phyloP scores from a whole-genome alignment of 53 echinoderm and acorn worm species.

The Temnopleurus reevesii region DNA sequence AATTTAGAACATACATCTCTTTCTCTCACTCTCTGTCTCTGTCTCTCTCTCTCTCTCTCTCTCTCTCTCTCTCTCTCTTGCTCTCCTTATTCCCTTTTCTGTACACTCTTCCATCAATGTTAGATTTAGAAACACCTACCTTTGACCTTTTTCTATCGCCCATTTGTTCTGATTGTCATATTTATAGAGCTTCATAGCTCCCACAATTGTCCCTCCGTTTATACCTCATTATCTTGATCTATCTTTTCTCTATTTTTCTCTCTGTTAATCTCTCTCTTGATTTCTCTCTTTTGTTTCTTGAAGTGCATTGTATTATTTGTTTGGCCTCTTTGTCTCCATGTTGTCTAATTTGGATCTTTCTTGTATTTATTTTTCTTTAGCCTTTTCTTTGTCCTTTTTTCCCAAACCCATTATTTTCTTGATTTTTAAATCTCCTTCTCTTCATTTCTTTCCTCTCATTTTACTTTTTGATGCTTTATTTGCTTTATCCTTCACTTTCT shows the following conservation, averaged over 20 bases:
- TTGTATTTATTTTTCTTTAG: neutral
- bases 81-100: neutral
- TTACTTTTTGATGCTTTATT: neutral
- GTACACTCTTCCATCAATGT: neutral
- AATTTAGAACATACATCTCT: no score
- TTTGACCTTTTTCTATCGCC: neutral
- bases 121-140: neutral
- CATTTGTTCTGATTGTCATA: neutral
- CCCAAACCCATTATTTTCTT: neutral
- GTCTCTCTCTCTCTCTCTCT: neutral
- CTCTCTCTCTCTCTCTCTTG: no score
- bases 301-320: no score
- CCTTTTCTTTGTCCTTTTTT: neutral
- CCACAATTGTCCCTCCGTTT: no score
- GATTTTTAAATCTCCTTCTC: neutral
- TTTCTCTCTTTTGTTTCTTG: no score
- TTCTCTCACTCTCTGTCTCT: conserved; percentile 14
- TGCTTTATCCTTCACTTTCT: no score
- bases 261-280: no score
- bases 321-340: no score
- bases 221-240: no score
- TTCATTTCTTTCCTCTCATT: neutral
- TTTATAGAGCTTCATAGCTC: no score
- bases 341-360: neutral
- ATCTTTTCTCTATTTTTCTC: no score